Base-by-base conservation (phyloP, 37 sponge, comb jelly and placozoan species). In the Aplysina aerophoba region DNA sequence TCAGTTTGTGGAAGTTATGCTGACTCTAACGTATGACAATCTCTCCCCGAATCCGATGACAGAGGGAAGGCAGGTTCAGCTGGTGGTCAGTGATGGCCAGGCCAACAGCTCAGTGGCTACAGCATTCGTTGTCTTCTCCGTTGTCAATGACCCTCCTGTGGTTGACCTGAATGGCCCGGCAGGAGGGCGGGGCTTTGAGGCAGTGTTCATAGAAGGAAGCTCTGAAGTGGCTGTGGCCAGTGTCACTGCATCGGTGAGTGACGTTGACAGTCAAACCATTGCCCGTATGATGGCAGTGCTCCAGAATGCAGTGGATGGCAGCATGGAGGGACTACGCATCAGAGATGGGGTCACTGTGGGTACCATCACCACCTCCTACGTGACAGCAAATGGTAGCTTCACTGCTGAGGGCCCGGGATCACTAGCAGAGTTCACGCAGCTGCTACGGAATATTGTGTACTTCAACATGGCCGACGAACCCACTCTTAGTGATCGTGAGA, bases 131-230 rank as follows among this genome's bases (percentile, higher is more conserved):
- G 63, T 81, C 55, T 92, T 88, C 57, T 71, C 27, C 25, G 80
- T 81, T 30, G 84, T 92, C 15, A 87, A 95, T 40, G 87, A 95
- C 81, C 92, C 92, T 34, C 95, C 95, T 22, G 0, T 92, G 0
- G 63, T 95, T 63, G 95, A 92, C 53, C 77, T 93, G 22, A 89
- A 93, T 80, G 93, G 92, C 15, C 84, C 75, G 13, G 58, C 38
- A 21, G 24, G 41, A n/a, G 95, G 95, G 25, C n/a, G 33, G 15
- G 24, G 87, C 53, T 87, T 80, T 65, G 59, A 6, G 20, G 77
- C 66, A 14, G 60, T 24, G 21, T 93, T 90, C 36, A 19, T 19
- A 27, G 94, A 93, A 41, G 86, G 71, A 0, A 38, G 83, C 13
- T 30, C 57, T 33, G 83, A 83, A 55, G 69, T 88, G 31, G 28